A percentile compares a stretch with the other conserved stretches of the same genome.
Evolutionary conservation across 2,113 vertebrate genomes (phyloP).

Genomic region (Papio anubis): DNA sequence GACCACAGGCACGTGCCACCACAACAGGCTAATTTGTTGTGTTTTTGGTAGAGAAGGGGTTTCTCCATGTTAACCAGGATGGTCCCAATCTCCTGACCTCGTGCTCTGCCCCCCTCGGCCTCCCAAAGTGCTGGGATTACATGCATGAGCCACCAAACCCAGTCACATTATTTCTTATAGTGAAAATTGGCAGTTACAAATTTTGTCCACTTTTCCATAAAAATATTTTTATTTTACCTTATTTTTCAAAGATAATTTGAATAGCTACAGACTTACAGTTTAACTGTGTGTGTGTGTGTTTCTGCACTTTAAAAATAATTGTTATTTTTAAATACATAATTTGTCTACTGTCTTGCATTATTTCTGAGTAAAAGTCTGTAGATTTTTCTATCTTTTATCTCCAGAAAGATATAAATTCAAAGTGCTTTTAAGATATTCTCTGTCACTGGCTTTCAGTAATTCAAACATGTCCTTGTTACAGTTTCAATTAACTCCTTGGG

Average conservation of each 20-base stretch:
- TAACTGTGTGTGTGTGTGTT: neutral
- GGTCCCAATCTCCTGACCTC: too few species aligned
- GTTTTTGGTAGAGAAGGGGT: too few species aligned
- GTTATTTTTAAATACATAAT: too few species aligned
- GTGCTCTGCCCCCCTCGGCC: too few species aligned
- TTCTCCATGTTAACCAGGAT: too few species aligned
- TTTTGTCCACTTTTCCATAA: neutral
- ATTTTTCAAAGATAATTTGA: neutral
- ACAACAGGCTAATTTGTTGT: too few species aligned
- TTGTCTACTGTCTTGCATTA: neutral
- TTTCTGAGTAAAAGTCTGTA: neutral
- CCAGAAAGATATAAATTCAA: neutral
- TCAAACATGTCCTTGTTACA: neutral
- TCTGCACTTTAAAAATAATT: neutral
- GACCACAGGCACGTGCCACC: too few species aligned
- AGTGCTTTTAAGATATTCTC: neutral
- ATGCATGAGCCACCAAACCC: rapidly evolving
- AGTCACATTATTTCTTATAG: neutral
- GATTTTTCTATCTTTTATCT: neutral
- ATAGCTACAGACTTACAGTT: neutral
- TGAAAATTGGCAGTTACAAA: neutral
- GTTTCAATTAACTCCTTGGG: neutral
- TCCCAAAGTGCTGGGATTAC: too few species aligned
- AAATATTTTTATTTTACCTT: neutral
- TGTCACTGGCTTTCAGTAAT: neutral